Conservation (phyloP, 2,113 vertebrate species). For the Albula glossodonta region DNA sequence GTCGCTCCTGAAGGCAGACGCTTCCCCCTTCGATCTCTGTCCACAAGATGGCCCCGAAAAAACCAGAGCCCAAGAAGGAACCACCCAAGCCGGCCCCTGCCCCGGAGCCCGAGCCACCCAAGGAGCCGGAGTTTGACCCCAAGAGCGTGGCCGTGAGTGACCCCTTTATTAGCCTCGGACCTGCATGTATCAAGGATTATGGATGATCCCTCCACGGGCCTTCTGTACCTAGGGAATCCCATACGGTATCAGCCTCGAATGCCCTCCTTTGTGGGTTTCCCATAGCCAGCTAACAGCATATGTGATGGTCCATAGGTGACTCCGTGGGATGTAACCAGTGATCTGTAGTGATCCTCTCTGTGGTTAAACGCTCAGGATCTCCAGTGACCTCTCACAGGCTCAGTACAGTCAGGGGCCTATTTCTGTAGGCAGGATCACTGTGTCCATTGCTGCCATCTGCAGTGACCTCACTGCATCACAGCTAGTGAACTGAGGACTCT, state of each 20-base stretch:
- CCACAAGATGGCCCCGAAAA: constrained; percentile 76
- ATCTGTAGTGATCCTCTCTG: too few species aligned
- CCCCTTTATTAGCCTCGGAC: background rate
- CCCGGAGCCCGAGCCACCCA: constrained; percentile 47
- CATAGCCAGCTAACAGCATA: background rate
- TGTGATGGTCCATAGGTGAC: too few species aligned
- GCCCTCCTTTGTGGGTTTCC: too few species aligned
- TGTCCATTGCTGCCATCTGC: too few species aligned
- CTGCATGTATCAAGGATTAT: constrained; percentile 28
- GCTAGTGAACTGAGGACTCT: background rate
- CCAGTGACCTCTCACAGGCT: too few species aligned
- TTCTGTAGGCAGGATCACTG: too few species aligned
- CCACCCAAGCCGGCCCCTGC: constrained; percentile 35
- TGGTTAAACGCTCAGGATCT: background rate
- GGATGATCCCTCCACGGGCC: constrained; percentile 41
- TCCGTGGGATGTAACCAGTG: too few species aligned
- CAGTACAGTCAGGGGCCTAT: too few species aligned
- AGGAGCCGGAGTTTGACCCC: constrained; percentile 70
- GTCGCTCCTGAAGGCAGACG: constrained; percentile 1
- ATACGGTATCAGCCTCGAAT: too few species aligned
- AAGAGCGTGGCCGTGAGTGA: constrained; percentile 73
- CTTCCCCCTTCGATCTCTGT: background rate
- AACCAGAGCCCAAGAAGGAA: constrained; percentile 59
- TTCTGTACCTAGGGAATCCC: background rate
- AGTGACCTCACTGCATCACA: background rate